Conservation (phyloP, 2,888 invertebrate genomes). For the Machimus atricapillus region DNA sequence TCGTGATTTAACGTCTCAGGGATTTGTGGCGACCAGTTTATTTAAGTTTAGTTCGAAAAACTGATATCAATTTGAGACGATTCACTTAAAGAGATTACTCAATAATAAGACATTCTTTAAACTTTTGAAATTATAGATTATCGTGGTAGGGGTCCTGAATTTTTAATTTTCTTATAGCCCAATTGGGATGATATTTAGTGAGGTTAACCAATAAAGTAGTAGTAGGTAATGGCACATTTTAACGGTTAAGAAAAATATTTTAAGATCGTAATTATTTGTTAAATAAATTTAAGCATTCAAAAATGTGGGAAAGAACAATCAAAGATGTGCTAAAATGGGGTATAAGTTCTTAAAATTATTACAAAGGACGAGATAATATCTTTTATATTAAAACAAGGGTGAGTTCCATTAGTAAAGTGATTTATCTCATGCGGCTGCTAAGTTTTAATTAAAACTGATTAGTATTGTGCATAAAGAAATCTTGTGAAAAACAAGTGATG, state of each 20-base stretch:
- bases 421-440: not conserved
- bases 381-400: not conserved
- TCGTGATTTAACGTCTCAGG: not conserved
- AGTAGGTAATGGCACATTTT: not conserved
- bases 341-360: not conserved
- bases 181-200: not conserved
- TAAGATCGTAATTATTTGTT: not conserved
- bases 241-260: not conserved
- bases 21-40: not conserved
- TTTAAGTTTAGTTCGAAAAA: not conserved
- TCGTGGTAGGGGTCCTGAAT: not conserved
- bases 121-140: not conserved
- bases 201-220: not conserved
- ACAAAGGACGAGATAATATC: not conserved
- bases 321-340: not conserved
- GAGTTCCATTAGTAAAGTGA: not conserved
- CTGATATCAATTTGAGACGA: not conserved
- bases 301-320: not conserved
- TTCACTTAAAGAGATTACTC: not conserved
- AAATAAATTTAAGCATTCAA: not conserved
- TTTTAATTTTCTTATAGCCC: not conserved
- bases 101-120: not conserved
- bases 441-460: not conserved
- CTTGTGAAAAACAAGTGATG: not conserved
- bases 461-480: not conserved